Percentiles rank a stretch among this genome's conserved stretches.
phyloP scores from a whole-genome alignment of 2,888 invertebrate genomes.

The Papilio protenor region DNA sequence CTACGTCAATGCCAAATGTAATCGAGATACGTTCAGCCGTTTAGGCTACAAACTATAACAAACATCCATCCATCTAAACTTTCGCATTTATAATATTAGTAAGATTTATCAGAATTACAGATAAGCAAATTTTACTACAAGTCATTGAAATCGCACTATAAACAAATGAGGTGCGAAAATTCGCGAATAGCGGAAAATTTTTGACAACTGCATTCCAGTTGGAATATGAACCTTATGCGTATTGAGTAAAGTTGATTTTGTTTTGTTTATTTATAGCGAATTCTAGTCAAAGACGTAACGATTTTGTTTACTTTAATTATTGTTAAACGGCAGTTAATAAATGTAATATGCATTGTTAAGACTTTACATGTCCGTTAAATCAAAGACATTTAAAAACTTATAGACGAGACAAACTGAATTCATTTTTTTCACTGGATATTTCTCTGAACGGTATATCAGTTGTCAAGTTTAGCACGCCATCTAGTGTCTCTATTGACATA shows the following conservation, averaged over 20 bases:
- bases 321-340: neutral
- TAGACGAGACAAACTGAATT: too few relatives aligned
- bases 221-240: neutral
- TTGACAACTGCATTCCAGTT: neutral
- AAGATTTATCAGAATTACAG: neutral
- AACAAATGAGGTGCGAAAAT: neutral
- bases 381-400: too few relatives aligned
- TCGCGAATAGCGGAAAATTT: constrained; percentile 12
- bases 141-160: neutral
- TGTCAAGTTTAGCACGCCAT: too few relatives aligned
- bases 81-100: too few relatives aligned
- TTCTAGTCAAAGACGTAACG: neutral
- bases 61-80: too few relatives aligned
- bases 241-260: neutral
- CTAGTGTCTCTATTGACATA: too few relatives aligned
- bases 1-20: too few relatives aligned
- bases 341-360: neutral
- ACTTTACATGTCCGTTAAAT: neutral
- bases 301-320: constrained; percentile 4
- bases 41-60: too few relatives aligned
- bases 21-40: too few relatives aligned
- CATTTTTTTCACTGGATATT: too few relatives aligned
- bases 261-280: neutral
- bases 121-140: neutral
- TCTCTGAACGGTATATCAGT: too few relatives aligned